A percentile compares a stretch with the other conserved stretches of the same genome.
phyloP scores from a whole-genome alignment of 2,113 vertebrate species.

The Plestiodon gilberti region DNA sequence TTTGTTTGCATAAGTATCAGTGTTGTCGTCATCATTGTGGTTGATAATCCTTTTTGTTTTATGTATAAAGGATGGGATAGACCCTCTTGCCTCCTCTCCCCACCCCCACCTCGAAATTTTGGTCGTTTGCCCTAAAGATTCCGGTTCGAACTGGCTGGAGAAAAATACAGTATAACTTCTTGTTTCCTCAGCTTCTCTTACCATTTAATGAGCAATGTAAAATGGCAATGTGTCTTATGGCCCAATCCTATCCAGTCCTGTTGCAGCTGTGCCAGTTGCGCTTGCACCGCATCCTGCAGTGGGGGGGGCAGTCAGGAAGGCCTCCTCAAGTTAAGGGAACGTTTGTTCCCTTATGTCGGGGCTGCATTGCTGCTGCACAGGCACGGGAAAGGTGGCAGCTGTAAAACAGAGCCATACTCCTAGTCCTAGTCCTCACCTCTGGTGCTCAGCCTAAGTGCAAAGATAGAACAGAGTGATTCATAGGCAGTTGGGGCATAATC shows the following conservation, averaged over 20 bases:
- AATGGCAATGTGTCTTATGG: neutral
- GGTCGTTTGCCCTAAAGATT: slow-evolving; percentile 28
- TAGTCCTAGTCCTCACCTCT: no score
- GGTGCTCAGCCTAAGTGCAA: slow-evolving; percentile 62
- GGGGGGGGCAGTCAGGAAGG: no score
- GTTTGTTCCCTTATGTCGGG: no score
- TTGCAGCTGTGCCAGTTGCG: no score
- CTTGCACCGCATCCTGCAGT: no score
- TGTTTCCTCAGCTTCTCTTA: slow-evolving; percentile 56
- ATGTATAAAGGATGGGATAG: slow-evolving; percentile 64
- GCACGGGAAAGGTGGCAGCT: fast-evolving
- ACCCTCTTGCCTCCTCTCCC: neutral
- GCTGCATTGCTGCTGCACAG: no score
- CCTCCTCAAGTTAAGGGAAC: no score
- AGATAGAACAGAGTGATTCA: slow-evolving; percentile 62
- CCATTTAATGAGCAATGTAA: slow-evolving; percentile 36
- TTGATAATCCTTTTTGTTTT: slow-evolving; percentile 67
- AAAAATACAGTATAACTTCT: slow-evolving; percentile 41
- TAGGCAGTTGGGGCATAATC: neutral
- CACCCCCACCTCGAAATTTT: slow-evolving; percentile 41
- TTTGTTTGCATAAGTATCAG: slow-evolving; percentile 80
- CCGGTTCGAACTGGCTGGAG: slow-evolving; percentile 6
- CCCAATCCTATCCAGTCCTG: no score
- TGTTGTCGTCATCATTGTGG: slow-evolving; percentile 54
- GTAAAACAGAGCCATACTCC: neutral